Evolutionary conservation across 2,113 vertebrate species (phyloP).

Genomic region (Crotalus viridis): DNA sequence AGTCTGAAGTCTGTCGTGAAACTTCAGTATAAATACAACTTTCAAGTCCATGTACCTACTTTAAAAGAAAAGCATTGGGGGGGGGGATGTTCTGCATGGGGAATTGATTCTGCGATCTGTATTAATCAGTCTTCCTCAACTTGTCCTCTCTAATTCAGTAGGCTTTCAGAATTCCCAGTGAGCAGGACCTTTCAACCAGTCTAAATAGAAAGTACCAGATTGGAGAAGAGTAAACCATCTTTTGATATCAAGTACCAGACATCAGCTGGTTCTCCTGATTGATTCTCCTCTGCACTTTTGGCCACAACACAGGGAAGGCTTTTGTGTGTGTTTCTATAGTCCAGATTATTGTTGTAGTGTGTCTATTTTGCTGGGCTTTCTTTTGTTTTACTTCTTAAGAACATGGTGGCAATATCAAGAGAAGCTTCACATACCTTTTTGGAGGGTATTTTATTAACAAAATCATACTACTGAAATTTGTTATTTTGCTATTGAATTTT

Average conservation of each 20-base stretch:
- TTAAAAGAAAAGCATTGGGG: neutral
- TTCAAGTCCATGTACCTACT: neutral
- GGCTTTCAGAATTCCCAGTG: neutral
- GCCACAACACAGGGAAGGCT: neutral
- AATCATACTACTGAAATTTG: neutral
- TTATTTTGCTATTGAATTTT: neutral
- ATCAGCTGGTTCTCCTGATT: no score
- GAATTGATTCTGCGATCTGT: neutral
- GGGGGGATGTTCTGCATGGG: fast-evolving
- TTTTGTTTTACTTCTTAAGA: neutral
- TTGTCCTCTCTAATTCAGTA: neutral
- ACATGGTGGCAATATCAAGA: neutral
- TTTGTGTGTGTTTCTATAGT: neutral
- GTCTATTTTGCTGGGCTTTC: neutral
- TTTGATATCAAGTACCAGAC: no score
- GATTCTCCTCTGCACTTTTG: neutral
- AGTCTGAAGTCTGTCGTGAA: neutral
- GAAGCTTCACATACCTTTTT: neutral
- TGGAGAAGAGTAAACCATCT: neutral
- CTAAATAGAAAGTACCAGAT: neutral
- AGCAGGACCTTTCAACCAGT: neutral
- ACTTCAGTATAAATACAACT: neutral
- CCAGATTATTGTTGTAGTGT: neutral
- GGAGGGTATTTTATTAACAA: neutral
- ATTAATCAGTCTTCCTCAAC: neutral